Conservation (phyloP, 2,888 invertebrate genomes). For the Cheilosia soror region DNA sequence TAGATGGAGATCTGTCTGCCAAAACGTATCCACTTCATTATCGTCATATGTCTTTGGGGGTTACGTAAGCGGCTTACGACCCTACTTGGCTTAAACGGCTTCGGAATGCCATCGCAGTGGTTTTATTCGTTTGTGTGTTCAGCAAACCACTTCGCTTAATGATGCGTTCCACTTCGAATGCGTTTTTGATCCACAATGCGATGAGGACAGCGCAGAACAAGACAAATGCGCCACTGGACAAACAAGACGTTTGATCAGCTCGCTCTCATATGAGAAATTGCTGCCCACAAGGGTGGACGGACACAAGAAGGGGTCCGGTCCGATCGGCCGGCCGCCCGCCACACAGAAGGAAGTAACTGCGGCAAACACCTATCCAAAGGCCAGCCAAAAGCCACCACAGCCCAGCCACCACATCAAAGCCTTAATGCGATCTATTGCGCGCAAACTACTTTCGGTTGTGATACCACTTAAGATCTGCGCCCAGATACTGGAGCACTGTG, state of each 20-base stretch:
- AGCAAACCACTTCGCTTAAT: neutral
- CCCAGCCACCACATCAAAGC: slow-evolving; percentile 17
- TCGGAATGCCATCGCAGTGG: slow-evolving; percentile 9
- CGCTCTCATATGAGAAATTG: slow-evolving; percentile 42
- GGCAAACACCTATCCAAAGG: slow-evolving; percentile 4
- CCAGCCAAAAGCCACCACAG: slow-evolving; percentile 30
- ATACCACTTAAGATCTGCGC: slow-evolving; percentile 54
- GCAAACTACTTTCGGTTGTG: slow-evolving; percentile 57
- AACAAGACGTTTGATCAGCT: slow-evolving; percentile 7
- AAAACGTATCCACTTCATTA: slow-evolving; percentile 52
- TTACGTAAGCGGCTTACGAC: slow-evolving; percentile 60
- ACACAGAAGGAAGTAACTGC: slow-evolving; percentile 8
- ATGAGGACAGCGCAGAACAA: neutral
- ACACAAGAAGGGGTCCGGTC: neutral
- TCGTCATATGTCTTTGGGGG: slow-evolving; percentile 32
- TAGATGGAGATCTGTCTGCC: slow-evolving; percentile 22
- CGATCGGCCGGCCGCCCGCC: neutral
- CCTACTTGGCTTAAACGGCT: slow-evolving; percentile 53
- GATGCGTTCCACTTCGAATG: slow-evolving; percentile 48
- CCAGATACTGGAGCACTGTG: slow-evolving; percentile 51
- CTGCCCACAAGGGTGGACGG: slow-evolving; percentile 43
- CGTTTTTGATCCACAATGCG: slow-evolving; percentile 11
- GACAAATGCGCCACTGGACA: slow-evolving; percentile 33
- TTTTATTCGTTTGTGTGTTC: neutral
- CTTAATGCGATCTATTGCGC: slow-evolving; percentile 54